Evolutionary conservation across 2,113 vertebrate species (phyloP).

Genomic region (Lonchura striata): DNA sequence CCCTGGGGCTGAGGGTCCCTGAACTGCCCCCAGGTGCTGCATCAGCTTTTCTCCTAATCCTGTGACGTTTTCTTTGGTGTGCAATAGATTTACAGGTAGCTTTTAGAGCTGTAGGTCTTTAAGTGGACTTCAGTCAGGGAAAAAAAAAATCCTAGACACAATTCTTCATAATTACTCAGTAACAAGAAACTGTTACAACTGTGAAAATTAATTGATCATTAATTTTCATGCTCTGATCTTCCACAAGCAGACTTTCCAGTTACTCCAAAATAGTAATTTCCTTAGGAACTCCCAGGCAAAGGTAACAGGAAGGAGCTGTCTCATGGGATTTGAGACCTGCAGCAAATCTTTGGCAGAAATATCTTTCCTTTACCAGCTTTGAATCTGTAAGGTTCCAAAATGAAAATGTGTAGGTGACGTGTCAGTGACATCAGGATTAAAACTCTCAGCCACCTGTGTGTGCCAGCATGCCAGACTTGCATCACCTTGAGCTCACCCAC

Average conservation of each 20-base stretch:
- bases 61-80: neutral
- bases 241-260: neutral
- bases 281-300: neutral
- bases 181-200: neutral
- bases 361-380: neutral
- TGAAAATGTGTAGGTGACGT: fast-evolving
- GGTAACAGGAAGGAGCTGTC: neutral
- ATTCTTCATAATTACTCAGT: neutral
- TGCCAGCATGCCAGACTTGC: fast-evolving
- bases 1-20: neutral
- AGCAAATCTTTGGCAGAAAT: neutral
- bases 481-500: neutral
- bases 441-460: neutral
- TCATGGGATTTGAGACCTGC: neutral
- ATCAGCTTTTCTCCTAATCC: neutral
- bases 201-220: neutral
- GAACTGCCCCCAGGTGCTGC: neutral
- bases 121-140: neutral
- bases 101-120: neutral
- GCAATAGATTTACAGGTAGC: neutral
- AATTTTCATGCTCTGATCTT: neutral
- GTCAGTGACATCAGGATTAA: neutral
- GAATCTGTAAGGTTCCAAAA: neutral
- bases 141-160: neutral
- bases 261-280: neutral